Evolutionary conservation across 2,888 invertebrate genomes (phyloP).

Genomic region (Diploptera punctata): DNA sequence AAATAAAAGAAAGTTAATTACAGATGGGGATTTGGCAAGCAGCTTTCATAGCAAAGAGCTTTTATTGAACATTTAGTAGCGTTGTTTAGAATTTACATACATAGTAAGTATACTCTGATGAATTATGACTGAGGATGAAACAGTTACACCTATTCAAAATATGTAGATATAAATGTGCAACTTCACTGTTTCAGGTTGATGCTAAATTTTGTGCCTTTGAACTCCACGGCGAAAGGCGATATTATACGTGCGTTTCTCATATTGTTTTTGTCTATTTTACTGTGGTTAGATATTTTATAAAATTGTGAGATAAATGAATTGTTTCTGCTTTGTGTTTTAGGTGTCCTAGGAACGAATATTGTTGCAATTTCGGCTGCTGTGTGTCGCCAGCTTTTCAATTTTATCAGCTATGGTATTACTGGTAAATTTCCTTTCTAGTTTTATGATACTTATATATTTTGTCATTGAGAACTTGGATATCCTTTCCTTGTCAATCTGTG

Average conservation of each 20-base stretch:
- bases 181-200: background rate
- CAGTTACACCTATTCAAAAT: background rate
- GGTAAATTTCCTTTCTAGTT: too few species aligned
- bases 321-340: too few species aligned
- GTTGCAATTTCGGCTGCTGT: constrained; percentile 62
- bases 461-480: too few species aligned
- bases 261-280: too few species aligned
- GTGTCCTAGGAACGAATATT: constrained; percentile 60
- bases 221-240: background rate
- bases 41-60: background rate
- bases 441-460: too few species aligned
- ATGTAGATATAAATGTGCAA: too few species aligned
- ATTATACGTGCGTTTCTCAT: background rate
- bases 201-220: background rate
- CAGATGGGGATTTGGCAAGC: background rate
- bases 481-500: too few species aligned
- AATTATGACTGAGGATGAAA: too few species aligned
- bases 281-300: too few species aligned
- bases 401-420: constrained; percentile 64
- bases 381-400: constrained; percentile 60
- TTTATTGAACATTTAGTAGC: background rate
- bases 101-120: background rate
- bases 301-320: too few species aligned
- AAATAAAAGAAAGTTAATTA: background rate
- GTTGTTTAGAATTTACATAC: background rate